Conservation (phyloP, 2,888 invertebrate genomes). For the Scelioninae gen. 1 region DNA sequence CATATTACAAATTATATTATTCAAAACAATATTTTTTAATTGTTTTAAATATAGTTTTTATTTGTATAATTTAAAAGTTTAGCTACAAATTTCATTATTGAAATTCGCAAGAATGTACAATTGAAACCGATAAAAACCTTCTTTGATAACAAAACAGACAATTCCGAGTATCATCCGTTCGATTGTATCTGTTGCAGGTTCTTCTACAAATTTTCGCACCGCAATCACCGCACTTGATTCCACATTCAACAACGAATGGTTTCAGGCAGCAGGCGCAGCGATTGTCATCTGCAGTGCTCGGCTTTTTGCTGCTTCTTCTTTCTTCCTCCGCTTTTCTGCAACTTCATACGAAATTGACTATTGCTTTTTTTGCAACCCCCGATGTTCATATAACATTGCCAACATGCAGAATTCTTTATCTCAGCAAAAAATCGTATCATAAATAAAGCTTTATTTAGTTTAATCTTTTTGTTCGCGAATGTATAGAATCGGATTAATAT, state of each 20-base stretch:
- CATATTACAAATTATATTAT: too few species aligned
- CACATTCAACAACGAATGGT: slow-evolving; percentile 77
- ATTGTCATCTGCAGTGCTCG: slow-evolving; percentile 72
- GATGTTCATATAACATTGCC: slow-evolving; percentile 30
- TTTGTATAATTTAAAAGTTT: too few species aligned
- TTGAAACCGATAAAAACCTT: slow-evolving; percentile 74
- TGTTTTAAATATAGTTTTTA: too few species aligned
- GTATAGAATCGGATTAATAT: slow-evolving; percentile 20
- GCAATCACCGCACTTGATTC: slow-evolving; percentile 80
- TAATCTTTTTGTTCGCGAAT: slow-evolving; percentile 12
- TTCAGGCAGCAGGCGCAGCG: slow-evolving; percentile 81
- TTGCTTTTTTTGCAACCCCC: slow-evolving; percentile 32
- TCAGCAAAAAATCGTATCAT: slow-evolving; percentile 22
- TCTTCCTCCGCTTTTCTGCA: slow-evolving; percentile 75
- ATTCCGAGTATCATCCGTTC: slow-evolving; percentile 77
- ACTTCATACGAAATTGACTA: slow-evolving; percentile 60
- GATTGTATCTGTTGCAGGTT: slow-evolving; percentile 80
- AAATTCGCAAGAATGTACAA: too few species aligned
- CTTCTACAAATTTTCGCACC: slow-evolving; percentile 78
- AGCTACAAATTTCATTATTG: too few species aligned
- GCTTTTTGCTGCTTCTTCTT: slow-evolving; percentile 59
- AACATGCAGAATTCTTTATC: slow-evolving; percentile 28
- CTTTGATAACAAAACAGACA: slow-evolving; percentile 82
- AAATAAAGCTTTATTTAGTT: slow-evolving; percentile 35
- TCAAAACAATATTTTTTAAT: too few species aligned